Evolutionary conservation across 1,140 invertebrate species (phyloP).

Genomic region (Philopotamus ludificatus): DNA sequence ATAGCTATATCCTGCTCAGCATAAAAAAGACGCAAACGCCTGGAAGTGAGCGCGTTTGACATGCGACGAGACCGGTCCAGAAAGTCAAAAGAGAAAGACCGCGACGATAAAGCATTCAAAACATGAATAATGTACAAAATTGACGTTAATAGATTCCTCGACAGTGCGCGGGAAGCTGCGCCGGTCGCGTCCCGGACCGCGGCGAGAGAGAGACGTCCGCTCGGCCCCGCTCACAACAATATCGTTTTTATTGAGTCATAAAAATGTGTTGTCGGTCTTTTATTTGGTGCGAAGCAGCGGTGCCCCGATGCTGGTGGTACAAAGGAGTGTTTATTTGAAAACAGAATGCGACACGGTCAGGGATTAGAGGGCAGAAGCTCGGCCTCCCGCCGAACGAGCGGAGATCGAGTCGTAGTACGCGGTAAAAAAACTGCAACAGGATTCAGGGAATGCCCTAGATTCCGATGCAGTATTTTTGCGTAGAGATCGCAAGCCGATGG

Average conservation of each 20-base stretch:
- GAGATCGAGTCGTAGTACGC: too few relatives aligned
- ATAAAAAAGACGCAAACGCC: too few relatives aligned
- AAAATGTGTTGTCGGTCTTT: background rate
- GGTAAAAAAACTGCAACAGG: too few relatives aligned
- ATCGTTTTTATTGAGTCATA: conserved; percentile 15
- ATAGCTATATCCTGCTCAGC: too few relatives aligned
- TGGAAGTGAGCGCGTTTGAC: too few relatives aligned
- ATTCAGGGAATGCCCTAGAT: too few relatives aligned
- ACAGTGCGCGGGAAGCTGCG: background rate
- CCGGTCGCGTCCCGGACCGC: background rate
- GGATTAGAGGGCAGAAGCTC: background rate
- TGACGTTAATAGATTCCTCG: conserved; percentile 11
- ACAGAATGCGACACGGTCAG: background rate
- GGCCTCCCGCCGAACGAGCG: background rate
- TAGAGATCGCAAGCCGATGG: too few relatives aligned
- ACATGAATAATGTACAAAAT: conserved; percentile 13
- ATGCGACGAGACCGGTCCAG: background rate
- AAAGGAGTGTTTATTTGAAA: background rate
- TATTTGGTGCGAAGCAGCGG: background rate
- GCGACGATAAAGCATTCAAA: conserved; percentile 1
- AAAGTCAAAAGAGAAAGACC: background rate
- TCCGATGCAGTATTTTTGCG: too few relatives aligned
- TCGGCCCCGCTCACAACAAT: conserved; percentile 3
- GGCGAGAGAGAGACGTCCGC: background rate
- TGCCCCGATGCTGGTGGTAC: background rate